A percentile compares a stretch with the other conserved stretches of the same genome.
Conservation (phyloP, 2,888 invertebrate genomes). For the Pseudanteris insignis region DNA sequence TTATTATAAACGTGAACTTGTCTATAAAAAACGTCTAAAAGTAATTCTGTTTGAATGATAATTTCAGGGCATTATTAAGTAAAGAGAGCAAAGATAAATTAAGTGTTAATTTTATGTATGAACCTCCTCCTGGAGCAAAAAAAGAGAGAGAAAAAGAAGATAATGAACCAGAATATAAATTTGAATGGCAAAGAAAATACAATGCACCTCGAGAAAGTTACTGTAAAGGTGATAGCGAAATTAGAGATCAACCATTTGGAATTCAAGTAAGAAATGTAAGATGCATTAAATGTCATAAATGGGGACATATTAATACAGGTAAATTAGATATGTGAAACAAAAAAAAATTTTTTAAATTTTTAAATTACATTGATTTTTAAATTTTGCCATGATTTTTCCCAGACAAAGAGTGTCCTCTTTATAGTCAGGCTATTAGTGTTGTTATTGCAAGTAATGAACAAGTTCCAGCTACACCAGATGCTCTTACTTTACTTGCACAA, state of each 20-base stretch:
- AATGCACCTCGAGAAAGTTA: constrained; percentile 99
- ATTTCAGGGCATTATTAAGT: constrained; percentile 87
- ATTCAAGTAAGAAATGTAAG: constrained; percentile 96
- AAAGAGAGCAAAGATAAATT: constrained; percentile 98
- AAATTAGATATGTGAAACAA: too few species aligned
- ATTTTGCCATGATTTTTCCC: constrained; percentile 40
- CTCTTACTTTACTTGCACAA: constrained; percentile 82
- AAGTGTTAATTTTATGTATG: constrained; percentile 99
- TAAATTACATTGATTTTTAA: constrained; percentile 1
- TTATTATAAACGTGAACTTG: too few species aligned
- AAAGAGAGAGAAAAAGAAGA: constrained; percentile 91
- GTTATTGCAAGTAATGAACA: constrained; percentile 72
- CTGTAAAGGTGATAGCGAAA: constrained; percentile 97
- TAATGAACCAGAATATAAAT: constrained; percentile 96
- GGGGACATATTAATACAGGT: constrained; percentile 98
- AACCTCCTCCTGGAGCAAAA: constrained; percentile 96
- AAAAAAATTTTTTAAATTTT: background rate
- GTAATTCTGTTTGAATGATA: too few species aligned
- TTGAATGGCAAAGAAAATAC: constrained; percentile 99
- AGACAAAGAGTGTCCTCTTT: constrained; percentile 97
- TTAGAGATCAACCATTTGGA: constrained; percentile 98
- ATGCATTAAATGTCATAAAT: constrained; percentile 98
- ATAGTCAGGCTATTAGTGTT: constrained; percentile 83
- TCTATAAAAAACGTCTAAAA: too few species aligned
- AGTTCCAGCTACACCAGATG: constrained; percentile 75